These are phyloP conservation scores for Cephalotes varians DNA, from an alignment of 2,888 invertebrate species.

Conservation along the genomic window DNA sequence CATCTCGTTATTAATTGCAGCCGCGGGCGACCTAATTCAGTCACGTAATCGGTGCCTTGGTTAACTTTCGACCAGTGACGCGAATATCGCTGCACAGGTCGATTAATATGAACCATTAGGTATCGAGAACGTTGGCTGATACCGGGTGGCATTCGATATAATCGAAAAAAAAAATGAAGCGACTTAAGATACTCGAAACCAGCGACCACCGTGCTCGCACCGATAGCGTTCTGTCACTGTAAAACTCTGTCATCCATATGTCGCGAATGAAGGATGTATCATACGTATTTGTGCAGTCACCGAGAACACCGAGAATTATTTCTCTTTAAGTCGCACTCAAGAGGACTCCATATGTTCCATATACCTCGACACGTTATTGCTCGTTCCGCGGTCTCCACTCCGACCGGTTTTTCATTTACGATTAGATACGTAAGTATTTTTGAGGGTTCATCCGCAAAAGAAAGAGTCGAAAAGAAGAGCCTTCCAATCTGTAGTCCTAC, in stretches of 20 bases:
- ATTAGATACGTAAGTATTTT: slow-evolving; percentile 59
- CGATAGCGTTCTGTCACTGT: slow-evolving; percentile 63
- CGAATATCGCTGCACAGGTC: slow-evolving; percentile 68
- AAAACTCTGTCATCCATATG: slow-evolving; percentile 23
- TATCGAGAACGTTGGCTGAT: slow-evolving; percentile 68
- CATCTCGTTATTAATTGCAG: slow-evolving; percentile 74
- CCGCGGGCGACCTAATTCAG: slow-evolving; percentile 70
- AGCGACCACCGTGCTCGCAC: slow-evolving; percentile 65
- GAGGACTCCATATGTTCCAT: not conserved
- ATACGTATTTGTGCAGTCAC: slow-evolving; percentile 38
- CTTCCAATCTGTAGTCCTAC: slow-evolving; percentile 7
- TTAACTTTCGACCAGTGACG: slow-evolving; percentile 69
- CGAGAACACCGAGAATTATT: slow-evolving; percentile 29
- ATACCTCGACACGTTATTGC: slow-evolving; percentile 14
- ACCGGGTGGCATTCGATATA: slow-evolving; percentile 67
- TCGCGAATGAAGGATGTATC: slow-evolving; percentile 38
- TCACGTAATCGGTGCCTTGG: slow-evolving; percentile 69
- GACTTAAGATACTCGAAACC: slow-evolving; percentile 45
- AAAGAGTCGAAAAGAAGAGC: not conserved
- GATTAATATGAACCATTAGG: slow-evolving; percentile 78
- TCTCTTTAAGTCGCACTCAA: slow-evolving; percentile 30
- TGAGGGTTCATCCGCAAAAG: slow-evolving; percentile 19
- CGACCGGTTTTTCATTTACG: slow-evolving; percentile 58
- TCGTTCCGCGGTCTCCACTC: not conserved
- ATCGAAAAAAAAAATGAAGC: slow-evolving; percentile 61